phyloP scores from a whole-genome alignment of 2,113 vertebrate species.

The Ptychochromis oligacanthus region DNA sequence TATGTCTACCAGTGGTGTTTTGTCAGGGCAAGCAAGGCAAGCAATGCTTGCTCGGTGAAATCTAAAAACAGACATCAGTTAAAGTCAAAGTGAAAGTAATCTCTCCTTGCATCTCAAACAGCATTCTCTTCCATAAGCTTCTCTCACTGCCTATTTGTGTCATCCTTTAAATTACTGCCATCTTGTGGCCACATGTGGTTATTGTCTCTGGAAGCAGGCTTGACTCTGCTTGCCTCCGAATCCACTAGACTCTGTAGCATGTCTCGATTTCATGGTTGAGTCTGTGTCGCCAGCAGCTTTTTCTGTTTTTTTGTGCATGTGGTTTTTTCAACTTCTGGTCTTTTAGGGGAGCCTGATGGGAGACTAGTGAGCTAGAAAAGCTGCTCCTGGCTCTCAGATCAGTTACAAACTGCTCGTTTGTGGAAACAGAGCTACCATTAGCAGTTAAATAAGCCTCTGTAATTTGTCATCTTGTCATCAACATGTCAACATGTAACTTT shows the following conservation, averaged over 20 bases:
- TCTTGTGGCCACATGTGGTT: neutral
- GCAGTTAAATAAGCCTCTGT: too few species aligned
- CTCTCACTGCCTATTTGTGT: neutral
- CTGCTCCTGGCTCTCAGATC: too few species aligned
- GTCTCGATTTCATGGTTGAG: neutral
- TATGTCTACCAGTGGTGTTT: neutral
- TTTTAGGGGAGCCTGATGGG: too few species aligned
- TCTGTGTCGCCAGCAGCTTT: neutral
- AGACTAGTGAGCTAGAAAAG: too few species aligned
- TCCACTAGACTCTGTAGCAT: neutral
- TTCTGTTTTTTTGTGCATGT: neutral
- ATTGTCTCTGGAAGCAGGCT: neutral
- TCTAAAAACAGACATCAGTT: neutral
- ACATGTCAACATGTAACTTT: too few species aligned
- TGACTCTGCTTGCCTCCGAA: neutral
- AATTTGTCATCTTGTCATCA: too few species aligned
- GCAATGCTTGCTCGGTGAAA: neutral
- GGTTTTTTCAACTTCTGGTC: too few species aligned
- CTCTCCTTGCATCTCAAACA: neutral
- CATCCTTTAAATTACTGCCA: neutral
- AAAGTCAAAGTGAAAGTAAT: neutral
- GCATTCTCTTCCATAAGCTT: neutral
- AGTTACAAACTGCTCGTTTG: too few species aligned
- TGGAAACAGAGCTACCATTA: too few species aligned
- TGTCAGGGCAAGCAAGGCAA: rapidly evolving